Base-by-base conservation (phyloP, 2,888 invertebrate genomes). In the Zeuzera pyrina region DNA sequence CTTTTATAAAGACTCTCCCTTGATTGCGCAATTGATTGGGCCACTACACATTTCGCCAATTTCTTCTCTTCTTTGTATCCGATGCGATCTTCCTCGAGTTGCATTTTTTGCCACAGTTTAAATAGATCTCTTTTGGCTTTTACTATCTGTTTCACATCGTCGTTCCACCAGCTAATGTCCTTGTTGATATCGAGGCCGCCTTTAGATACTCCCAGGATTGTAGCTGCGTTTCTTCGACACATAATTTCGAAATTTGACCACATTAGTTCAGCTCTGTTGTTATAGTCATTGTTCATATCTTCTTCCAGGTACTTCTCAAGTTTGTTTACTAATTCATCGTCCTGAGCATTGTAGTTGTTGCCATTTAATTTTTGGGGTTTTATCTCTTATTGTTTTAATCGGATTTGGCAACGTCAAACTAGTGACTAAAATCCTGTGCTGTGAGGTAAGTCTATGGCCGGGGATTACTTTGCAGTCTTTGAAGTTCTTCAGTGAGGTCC, bases 121-220 rank as follows among this genome's bases (percentile, higher is more conserved):
- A 35, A 35, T 12, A 24, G 14, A 2, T 35, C 31, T 35, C 29
- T 31, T 35, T 30, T 31, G 22, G 29, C 16, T 29, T 34, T 31
- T 28, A 35, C 14, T 15, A 29, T 12, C 24, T 31, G 16, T 14
- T 31, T 35, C 19, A 35, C 31, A 23, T 35, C 28, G 4, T 27
- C 31, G 24, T 35, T 35, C 35, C 31, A 31, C 31, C 35, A 35
- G 13, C 31, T 31, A 31, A 31, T 23, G 19, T 33, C 33, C 19
- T 33, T 33, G 24, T 23, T 24, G 12, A 12, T 22, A 3, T 14
- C 13, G 13, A 30, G 22, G 15, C 23, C 30, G 12, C 30, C 23
- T 23, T 30, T 30, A 30, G 30, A 30, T 23, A 30, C 22, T 15
- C 27, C n/a, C 15, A 27, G 27, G 15, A 15, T 27, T 8, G 27